Conservation (phyloP, 1,140 invertebrate genomes). For the Reticulitermes speratus region DNA sequence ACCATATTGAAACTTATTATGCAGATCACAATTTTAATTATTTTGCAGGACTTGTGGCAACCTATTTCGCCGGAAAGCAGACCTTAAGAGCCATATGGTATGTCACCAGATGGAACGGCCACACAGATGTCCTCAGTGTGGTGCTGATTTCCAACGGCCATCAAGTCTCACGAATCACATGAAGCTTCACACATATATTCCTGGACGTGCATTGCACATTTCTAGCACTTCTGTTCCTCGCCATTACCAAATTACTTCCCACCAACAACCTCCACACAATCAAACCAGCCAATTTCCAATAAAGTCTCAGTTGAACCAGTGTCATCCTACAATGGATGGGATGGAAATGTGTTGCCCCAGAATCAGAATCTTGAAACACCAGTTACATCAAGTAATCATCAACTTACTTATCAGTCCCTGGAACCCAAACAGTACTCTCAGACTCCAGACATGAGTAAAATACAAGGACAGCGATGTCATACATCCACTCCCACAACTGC, state of each 20-base stretch:
- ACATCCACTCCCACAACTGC: not conserved
- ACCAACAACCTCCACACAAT: not conserved
- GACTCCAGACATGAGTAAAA: slow-evolving; percentile 30
- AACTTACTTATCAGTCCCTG: not conserved
- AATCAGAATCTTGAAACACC: not conserved
- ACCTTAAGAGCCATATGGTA: slow-evolving; percentile 50
- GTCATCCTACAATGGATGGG: slow-evolving; percentile 1
- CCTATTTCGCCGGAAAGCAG: slow-evolving; percentile 47
- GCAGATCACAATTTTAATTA: too few relatives aligned
- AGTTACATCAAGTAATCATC: not conserved
- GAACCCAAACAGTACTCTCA: not conserved
- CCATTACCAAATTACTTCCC: not conserved
- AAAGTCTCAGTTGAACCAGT: not conserved
- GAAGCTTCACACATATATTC: slow-evolving; percentile 51
- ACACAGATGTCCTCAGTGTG: slow-evolving; percentile 48
- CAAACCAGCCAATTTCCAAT: not conserved
- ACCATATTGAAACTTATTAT: not conserved
- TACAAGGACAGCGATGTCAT: not conserved
- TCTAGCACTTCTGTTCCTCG: not conserved
- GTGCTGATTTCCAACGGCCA: slow-evolving; percentile 50
- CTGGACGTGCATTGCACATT: not conserved
- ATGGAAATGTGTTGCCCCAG: not conserved
- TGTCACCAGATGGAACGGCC: slow-evolving; percentile 49
- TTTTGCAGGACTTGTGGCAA: slow-evolving; percentile 42
- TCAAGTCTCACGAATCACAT: slow-evolving; percentile 55